Evolutionary conservation across 2,113 vertebrate genomes (phyloP), one percentile per base, ranked within the genome.

Genomic region (Engraulis encrasicolus): DNA sequence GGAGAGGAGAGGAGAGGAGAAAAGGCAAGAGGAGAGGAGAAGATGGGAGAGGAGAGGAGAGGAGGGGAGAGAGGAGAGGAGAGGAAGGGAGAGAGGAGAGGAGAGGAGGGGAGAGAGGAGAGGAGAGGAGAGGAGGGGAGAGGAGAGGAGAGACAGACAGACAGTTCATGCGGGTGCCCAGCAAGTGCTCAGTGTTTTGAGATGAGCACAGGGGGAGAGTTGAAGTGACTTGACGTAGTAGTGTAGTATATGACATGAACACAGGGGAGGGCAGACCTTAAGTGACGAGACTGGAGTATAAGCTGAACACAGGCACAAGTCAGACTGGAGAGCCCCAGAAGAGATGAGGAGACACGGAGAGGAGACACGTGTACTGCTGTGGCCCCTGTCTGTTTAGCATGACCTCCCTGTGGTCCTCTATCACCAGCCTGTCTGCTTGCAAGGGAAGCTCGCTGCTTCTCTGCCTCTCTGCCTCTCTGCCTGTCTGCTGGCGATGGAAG

Each of bases 41-140:
- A 38, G 37, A 78, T 12, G 85, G 86, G 88, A 86, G 87, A 84
- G 83, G 82, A 88, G 81, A 80, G 86, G 89, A 83, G 88, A 2
- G 81, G 49, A 87, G 20, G 54, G 74, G 38, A 36, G 79, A 82
- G 79, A 52, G 61, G 81, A 31, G 12, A 23, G 31, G 38, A 49
- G 34, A 37, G 38, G 79, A 19, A 34, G 78, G 27, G 23, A 36
- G 82, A 82, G 52, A 78, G 78, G 31, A 36, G 45, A 48, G 52
- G 66, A 49, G n/a, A 82, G 38, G 34, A 23, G 37, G 38, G 74
- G 19, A 61, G 80, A 71, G 52, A 84, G 49, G 49, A 5, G 23
- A 6, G 40, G 40, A 45, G 34, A 54, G 48, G 78, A 37, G 23
- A 36, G 82, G 79, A 40, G 58, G 78, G 38, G 31, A 36, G 45